A percentile compares a stretch with the other conserved stretches of the same genome.
phyloP scores from a whole-genome alignment of 1,140 invertebrate species.

The Adoxophyes honmai region DNA sequence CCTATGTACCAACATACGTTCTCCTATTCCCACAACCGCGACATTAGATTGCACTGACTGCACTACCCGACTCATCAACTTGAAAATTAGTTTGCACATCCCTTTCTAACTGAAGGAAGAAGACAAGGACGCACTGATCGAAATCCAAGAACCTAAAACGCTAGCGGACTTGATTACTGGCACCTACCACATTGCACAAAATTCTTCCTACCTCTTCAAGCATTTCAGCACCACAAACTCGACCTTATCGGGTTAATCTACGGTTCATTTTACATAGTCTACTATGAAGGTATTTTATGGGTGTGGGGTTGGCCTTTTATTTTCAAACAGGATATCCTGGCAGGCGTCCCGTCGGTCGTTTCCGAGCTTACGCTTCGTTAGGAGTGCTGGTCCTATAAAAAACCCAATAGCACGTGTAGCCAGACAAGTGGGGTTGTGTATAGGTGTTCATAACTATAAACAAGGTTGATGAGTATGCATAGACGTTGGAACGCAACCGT shows the following conservation, averaged over 20 bases:
- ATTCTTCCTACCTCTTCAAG: not conserved
- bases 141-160: no score
- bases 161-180: not conserved
- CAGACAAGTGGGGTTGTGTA: constrained; percentile 39
- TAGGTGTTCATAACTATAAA: no score
- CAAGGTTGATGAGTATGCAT: no score
- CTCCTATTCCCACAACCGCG: no score
- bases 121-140: no score
- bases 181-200: constrained; percentile 12
- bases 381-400: constrained; percentile 49
- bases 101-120: no score
- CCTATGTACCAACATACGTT: no score
- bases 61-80: no score
- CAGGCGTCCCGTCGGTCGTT: constrained; percentile 44
- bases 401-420: constrained; percentile 48
- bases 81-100: no score
- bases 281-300: constrained; percentile 29
- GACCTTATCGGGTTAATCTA: not conserved
- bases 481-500: no score
- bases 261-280: not conserved
- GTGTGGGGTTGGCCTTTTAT: constrained; percentile 71
- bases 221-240: not conserved
- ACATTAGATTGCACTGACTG: no score
- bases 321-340: constrained; percentile 75
- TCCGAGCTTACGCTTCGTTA: constrained; percentile 66